A percentile compares a stretch with the other conserved stretches of the same genome.
Evolutionary conservation across 2,113 vertebrate genomes (phyloP).

Genomic region (Ctenomys sociabilis): DNA sequence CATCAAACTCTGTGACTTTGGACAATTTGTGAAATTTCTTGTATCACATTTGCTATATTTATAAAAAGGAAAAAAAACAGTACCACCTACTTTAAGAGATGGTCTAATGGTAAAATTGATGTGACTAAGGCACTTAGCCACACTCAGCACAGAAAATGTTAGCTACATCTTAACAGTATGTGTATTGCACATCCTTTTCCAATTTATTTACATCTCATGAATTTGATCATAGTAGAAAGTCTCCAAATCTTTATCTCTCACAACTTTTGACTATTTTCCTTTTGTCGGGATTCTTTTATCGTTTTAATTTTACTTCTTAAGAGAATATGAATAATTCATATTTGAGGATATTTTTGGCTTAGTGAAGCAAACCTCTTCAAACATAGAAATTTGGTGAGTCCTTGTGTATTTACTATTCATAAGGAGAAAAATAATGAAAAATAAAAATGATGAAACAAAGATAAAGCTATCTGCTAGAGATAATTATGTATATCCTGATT

Average conservation of each 20-base stretch:
- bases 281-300: conserved; percentile 48
- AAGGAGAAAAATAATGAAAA: conserved; percentile 56
- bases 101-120: conserved; percentile 18
- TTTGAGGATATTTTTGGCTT: conserved; percentile 37
- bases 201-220: background rate
- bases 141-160: background rate
- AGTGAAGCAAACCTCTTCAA: conserved; percentile 44
- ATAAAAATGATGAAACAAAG: conserved; percentile 53
- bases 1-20: conserved; percentile 26
- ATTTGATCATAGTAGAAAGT: conserved; percentile 41
- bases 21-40: conserved; percentile 29
- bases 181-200: background rate
- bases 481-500: conserved; percentile 52
- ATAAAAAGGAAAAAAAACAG: background rate
- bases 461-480: conserved; percentile 5
- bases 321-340: conserved; percentile 51
- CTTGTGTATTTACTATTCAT: background rate
- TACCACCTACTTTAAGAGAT: background rate
- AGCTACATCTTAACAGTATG: background rate
- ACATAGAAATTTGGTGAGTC: background rate
- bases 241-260: conserved; percentile 37
- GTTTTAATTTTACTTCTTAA: conserved; percentile 27
- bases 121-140: conserved; percentile 23
- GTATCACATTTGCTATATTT: conserved; percentile 39
- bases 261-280: conserved; percentile 7